Evolutionary conservation across 2,797 vertebrate species (phyloP).

Genomic region (Lepus townsendii): DNA sequence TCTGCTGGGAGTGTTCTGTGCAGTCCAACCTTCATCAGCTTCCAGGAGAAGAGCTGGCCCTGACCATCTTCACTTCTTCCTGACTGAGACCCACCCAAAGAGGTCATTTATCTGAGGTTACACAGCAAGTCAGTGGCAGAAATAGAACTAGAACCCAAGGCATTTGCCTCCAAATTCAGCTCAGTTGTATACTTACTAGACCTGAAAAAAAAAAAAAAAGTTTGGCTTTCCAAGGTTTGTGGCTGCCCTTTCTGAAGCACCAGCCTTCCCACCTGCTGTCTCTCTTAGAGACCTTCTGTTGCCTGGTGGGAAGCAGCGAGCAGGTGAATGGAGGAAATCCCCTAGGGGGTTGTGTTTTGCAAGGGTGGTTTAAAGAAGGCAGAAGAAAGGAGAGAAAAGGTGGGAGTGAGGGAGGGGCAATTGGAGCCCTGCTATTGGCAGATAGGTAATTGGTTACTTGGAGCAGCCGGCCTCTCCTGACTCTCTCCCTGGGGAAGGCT

Average conservation of each 20-base stretch:
- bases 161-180: background rate
- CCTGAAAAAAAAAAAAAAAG: conserved; percentile 18
- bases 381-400: background rate
- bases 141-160: background rate
- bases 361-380: conserved; percentile 11
- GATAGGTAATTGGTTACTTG: conserved; percentile 71
- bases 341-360: background rate
- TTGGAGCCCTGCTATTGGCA: background rate
- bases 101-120: background rate
- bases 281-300: background rate
- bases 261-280: background rate
- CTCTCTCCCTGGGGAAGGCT: conserved; percentile 59
- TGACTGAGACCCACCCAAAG: background rate
- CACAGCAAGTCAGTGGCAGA: background rate
- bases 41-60: background rate
- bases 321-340: background rate
- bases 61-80: background rate
- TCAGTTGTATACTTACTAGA: background rate
- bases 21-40: background rate
- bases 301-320: background rate
- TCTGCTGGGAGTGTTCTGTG: background rate
- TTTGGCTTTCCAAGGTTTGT: background rate
- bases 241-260: background rate
- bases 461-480: background rate
- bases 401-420: background rate